These are phyloP conservation scores for Numida meleagris DNA, from an alignment of 2,113 vertebrate species.

Conservation along the genomic window DNA sequence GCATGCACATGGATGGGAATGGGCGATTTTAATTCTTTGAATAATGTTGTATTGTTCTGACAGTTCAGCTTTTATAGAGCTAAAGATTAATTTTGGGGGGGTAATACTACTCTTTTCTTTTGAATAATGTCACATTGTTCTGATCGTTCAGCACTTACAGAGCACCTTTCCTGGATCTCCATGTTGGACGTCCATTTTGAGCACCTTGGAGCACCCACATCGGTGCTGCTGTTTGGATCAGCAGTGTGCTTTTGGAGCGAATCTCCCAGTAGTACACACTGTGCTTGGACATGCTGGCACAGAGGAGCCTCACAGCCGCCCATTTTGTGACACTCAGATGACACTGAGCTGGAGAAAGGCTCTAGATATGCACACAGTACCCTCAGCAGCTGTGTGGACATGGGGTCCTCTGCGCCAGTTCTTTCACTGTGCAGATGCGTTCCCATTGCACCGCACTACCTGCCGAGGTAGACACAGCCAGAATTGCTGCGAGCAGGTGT, in stretches of 20 bases:
- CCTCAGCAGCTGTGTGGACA: neutral
- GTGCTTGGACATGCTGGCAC: rapidly evolving
- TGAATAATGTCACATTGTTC: neutral
- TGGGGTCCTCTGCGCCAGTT: neutral
- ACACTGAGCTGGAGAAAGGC: neutral
- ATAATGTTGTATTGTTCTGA: rapidly evolving
- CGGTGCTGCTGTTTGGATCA: neutral
- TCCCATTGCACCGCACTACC: neutral
- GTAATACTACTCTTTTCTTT: neutral
- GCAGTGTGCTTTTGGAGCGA: rapidly evolving
- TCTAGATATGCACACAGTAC: neutral
- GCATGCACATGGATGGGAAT: neutral
- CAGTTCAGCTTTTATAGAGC: neutral
- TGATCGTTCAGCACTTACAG: neutral
- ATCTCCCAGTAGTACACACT: neutral
- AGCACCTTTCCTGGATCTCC: neutral
- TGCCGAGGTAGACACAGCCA: neutral
- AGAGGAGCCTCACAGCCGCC: neutral
- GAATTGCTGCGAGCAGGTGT: neutral
- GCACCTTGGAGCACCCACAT: rapidly evolving
- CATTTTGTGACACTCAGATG: neutral
- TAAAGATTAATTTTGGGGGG: neutral
- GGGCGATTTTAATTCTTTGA: rapidly evolving
- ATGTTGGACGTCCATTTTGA: neutral
- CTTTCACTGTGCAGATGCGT: too few species aligned